Evolutionary conservation across 2,888 invertebrate species (phyloP), one percentile per base, ranked within the genome.

Genomic region (Diogma glabrata): DNA sequence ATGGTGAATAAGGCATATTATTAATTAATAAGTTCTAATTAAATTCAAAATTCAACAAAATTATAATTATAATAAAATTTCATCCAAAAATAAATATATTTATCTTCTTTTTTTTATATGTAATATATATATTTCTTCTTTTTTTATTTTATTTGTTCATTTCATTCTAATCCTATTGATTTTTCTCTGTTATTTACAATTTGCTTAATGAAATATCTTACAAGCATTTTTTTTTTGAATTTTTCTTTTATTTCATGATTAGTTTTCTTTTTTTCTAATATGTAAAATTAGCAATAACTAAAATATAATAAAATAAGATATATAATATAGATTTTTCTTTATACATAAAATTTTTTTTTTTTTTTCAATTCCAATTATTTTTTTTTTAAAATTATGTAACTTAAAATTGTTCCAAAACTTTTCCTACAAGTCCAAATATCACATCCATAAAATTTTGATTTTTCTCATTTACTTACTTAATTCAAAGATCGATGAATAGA

Each of bases 41-140:
- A 12, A 43, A 43, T 22, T n/a, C 14, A 43, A 22, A 22, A 43
- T 38, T 38, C 12, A 43, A 20, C 19, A 9, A 20, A 20, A 10
- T 43, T 43, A 22, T 22, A 43, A 9, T 22, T 10, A 22, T 43
- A 23, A 43, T 22, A 43, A 40, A 43, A 43, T 22, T 43, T 20
- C 43, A 43, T 43, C 43, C 43, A 43, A 43, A 43, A 43, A 19
- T 43, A 43, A 43, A 43, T 43, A 22, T 43, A 20, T 43, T n/a
- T n/a, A n/a, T n/a, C n/a, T n/a, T n/a, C n/a, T n/a, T n/a, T n/a
- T n/a, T n/a, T n/a, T n/a, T n/a, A n/a, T n/a, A n/a, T n/a, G n/a
- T n/a, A n/a, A 43, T 40, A 40, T 43, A 22, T 38, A 43, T 43
- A n/a, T 22, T 43, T 23, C 23, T 22, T 43, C 43, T n/a, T 43